phyloP scores from a whole-genome alignment of 1,140 invertebrate species.

The Charaxes varanes region DNA sequence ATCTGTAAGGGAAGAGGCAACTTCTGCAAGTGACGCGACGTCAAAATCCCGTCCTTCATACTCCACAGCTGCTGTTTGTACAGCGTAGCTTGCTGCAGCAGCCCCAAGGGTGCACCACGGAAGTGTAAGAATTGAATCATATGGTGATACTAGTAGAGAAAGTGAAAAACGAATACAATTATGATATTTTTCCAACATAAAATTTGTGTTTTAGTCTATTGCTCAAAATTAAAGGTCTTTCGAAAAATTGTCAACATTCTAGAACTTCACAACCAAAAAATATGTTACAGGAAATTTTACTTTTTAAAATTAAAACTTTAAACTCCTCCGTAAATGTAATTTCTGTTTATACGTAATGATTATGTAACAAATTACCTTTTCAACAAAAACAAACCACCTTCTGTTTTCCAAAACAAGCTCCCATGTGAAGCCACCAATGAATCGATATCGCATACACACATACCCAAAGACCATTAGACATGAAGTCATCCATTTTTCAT shows the following conservation, averaged over 20 bases:
- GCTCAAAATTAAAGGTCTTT: too few species aligned
- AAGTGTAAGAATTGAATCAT: slow-evolving; percentile 47
- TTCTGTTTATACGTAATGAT: not conserved
- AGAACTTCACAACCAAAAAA: not conserved
- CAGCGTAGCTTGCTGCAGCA: slow-evolving; percentile 41
- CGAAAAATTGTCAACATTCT: too few species aligned
- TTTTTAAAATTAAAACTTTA: not conserved
- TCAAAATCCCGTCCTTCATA: slow-evolving; percentile 53
- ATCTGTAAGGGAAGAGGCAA: slow-evolving; percentile 52
- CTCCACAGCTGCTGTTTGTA: slow-evolving; percentile 53
- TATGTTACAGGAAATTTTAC: not conserved
- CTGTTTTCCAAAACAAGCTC: slow-evolving; percentile 38
- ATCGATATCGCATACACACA: slow-evolving; percentile 40
- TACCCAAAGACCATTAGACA: slow-evolving; percentile 47
- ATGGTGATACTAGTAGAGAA: slow-evolving; percentile 51
- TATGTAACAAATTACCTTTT: slow-evolving; percentile 26
- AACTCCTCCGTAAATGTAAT: not conserved
- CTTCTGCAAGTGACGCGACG: slow-evolving; percentile 36
- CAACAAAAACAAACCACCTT: slow-evolving; percentile 41
- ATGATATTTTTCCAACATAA: not conserved
- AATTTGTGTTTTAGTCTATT: too few species aligned
- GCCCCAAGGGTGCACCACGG: slow-evolving; percentile 27
- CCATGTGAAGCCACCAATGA: slow-evolving; percentile 51
- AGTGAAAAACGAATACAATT: not conserved
- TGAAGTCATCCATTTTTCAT: slow-evolving; percentile 52